Evolutionary conservation across 1,140 invertebrate species (phyloP), one percentile per base, ranked within the genome.

Genomic region (Phymastichus coffea): DNA sequence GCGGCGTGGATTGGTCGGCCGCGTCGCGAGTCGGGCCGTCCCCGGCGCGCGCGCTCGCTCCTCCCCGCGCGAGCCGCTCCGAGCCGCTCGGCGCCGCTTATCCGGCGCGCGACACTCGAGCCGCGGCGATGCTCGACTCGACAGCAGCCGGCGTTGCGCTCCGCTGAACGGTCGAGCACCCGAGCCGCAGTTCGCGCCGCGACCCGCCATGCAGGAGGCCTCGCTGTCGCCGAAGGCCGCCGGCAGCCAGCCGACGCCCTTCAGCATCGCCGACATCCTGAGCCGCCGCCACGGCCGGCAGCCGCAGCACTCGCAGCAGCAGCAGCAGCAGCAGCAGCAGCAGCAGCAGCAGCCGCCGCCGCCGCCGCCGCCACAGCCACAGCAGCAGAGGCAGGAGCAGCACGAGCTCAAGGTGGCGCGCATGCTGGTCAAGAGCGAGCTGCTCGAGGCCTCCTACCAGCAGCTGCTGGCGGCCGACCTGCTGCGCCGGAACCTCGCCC

Each of bases 231-330:
- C 77, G 3, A 79, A 73, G 65, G 61, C 66, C 48, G n/a, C n/a
- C n/a, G n/a, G n/a, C 1, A 41, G 19, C 10, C 75, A 78, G 59
- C 73, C 76, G 7, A 80, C 78, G 1, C 77, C 78, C 0, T 80
- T 80, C 64, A 76, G 76, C 38, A 80, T 80, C 49, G 76, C 76
- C 0, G 75, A 80, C 37, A 80, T 80, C 10, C 62, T 80, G 15
- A 80, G 72, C 38, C 63, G 67, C 41, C 25, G 59, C 1, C 17
- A 37, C 2, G 19, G 7, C 10, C 2, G 14, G 25, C 9, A 25
- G 33, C 46, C 15, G 46, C 14, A 30, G 15, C 6, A 9, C 14
- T 9, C 22, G 1, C 23, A 48, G 15, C 14, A 25, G 17, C 20
- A 2, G 15, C 3, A 14, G 4, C 2, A 2, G n/a, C 23, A 14